These are phyloP conservation scores for Caenorhabditis doughertyi DNA, from an alignment of 2,888 invertebrate genomes.

Conservation along the genomic window DNA sequence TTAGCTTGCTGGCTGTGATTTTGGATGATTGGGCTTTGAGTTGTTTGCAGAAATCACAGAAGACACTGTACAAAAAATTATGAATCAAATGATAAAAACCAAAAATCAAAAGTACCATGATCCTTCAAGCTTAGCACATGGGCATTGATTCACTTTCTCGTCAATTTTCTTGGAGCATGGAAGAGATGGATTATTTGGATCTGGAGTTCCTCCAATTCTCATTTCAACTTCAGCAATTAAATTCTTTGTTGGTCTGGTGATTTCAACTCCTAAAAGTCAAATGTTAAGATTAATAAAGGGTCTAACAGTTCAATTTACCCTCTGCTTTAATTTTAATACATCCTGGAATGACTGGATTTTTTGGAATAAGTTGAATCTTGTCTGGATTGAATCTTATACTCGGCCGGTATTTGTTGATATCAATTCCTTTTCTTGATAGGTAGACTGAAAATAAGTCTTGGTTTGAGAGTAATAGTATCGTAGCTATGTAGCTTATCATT, in stretches of 20 bases:
- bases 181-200: conserved; percentile 81
- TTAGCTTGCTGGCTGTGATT: conserved; percentile 74
- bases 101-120: conserved; percentile 73
- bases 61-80: conserved; percentile 75
- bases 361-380: conserved; percentile 82
- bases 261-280: conserved; percentile 57
- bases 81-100: neutral
- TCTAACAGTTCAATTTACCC: conserved; percentile 45
- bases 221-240: conserved; percentile 82
- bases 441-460: conserved; percentile 77
- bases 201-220: conserved; percentile 81
- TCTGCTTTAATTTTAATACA: conserved; percentile 82
- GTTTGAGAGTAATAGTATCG: too few relatives aligned
- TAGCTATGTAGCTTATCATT: too few relatives aligned
- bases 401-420: conserved; percentile 81
- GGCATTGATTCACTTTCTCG: conserved; percentile 82
- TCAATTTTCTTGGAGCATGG: conserved; percentile 82
- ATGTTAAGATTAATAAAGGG: neutral
- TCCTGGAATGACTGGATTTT: conserved; percentile 82
- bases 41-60: conserved; percentile 82
- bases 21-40: conserved; percentile 78
- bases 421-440: conserved; percentile 80
- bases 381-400: conserved; percentile 82
- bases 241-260: conserved; percentile 72
- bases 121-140: conserved; percentile 82